Base-by-base conservation (phyloP, 30 jellyfish, hydroid and myxozoan genomes). In the Chironex yamaguchii region DNA sequence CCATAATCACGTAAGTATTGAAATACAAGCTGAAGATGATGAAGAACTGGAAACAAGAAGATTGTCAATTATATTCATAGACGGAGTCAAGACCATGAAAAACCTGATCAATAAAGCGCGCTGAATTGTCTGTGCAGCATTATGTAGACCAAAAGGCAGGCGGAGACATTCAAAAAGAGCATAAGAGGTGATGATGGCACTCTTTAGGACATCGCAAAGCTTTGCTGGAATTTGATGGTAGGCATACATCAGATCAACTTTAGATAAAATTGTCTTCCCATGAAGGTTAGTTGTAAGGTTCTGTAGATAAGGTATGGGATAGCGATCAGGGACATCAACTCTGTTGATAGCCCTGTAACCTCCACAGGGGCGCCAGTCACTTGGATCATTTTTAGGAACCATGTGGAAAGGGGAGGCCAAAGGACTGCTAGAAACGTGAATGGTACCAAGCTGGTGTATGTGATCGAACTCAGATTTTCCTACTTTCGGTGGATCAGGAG, bases 61-160 rank as follows among this genome's bases (percentile, higher is more conserved):
- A 52, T 81, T 87, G 74, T 81, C 92, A 2, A 81, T 26, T 11
- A 25, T 81, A 81, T 14, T 76, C 86, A 67, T 65, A 81, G 0
- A 67, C 86, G 36, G 67, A 81, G 20, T 33, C 77, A 2, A 81
- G 89, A 28, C 87, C 87, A 22, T 68, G 92, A 24, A 67, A 42
- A 4, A 81, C 92, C 23, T 52, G 58, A 17, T 81, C 92, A 35
- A 81, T 81, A 48, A 81, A 65, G 20, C 89, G 51, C 35, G 74
- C 23, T 81, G 92, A 36, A 81, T 64, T 13, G 92, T 81, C 53
- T 81, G 92, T 13, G 92, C 92, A 11, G 92, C 88, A 35, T 81
- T 81, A 14, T 87, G 75, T 13, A 81, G 82, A 31, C 92, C 92
- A 49, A 81, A 81, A 12, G 92, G 92, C 92, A 81, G 65, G 20